These are phyloP conservation scores for Elymnias hypermnestra DNA, from an alignment of 1,140 invertebrate species.

Conservation along the genomic window DNA sequence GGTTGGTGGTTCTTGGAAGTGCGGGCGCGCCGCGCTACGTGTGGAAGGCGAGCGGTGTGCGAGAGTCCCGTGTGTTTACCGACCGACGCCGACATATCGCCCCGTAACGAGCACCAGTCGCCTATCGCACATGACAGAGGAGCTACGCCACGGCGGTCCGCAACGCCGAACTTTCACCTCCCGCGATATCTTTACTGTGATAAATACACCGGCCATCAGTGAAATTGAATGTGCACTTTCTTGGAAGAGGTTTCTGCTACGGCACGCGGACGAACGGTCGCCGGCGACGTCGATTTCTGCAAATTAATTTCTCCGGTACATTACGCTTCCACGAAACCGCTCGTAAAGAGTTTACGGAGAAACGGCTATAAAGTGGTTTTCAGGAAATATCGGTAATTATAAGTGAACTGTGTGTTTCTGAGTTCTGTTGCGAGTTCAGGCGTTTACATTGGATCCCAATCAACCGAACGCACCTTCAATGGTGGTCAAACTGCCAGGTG, in stretches of 20 bases:
- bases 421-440: slow-evolving; percentile 50
- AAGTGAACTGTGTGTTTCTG: slow-evolving; percentile 69
- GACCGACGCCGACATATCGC: too few species aligned
- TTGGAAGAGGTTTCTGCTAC: slow-evolving; percentile 57
- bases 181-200: slow-evolving; percentile 64
- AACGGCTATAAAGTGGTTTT: slow-evolving; percentile 70
- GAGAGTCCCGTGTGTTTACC: slow-evolving; percentile 1
- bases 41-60: slow-evolving; percentile 23
- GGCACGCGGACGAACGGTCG: too few species aligned
- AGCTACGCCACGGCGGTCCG: slow-evolving; percentile 34
- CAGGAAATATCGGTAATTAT: slow-evolving; percentile 68
- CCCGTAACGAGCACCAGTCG: slow-evolving; percentile 52
- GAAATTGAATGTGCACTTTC: slow-evolving; percentile 70
- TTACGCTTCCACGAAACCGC: slow-evolving; percentile 68
- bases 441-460: slow-evolving; percentile 74
- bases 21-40: slow-evolving; percentile 38
- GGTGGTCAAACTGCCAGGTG: slow-evolving; percentile 72
- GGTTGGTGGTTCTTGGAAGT: slow-evolving; percentile 66
- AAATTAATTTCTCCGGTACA: slow-evolving; percentile 75
- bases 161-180: slow-evolving; percentile 65
- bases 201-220: slow-evolving; percentile 57
- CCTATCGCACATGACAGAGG: slow-evolving; percentile 44
- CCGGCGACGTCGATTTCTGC: slow-evolving; percentile 59
- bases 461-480: slow-evolving; percentile 60
- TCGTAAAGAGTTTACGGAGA: slow-evolving; percentile 71